Percentiles rank a stretch among this genome's conserved stretches.
phyloP scores from a whole-genome alignment of 2,888 invertebrate species.

The Schizaphis graminum region DNA sequence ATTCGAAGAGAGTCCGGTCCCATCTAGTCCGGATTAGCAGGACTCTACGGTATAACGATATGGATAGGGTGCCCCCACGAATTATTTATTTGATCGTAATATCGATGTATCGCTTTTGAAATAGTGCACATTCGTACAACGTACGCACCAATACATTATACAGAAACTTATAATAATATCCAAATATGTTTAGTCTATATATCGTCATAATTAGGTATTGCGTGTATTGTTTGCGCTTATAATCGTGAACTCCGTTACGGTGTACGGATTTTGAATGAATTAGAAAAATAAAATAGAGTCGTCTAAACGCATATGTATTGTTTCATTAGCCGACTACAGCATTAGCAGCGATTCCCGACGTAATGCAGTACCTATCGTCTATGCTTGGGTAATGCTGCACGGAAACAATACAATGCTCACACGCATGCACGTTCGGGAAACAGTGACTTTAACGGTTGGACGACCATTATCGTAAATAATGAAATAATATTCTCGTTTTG shows the following conservation, averaged over 20 bases:
- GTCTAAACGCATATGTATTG: neutral
- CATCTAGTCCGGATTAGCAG: too few relatives aligned
- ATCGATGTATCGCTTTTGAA: neutral
- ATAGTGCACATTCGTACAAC: neutral
- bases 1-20: too few relatives aligned
- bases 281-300: neutral
- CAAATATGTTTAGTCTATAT: neutral
- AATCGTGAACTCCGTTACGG: neutral
- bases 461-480: neutral
- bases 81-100: neutral
- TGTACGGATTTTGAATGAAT: neutral
- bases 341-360: neutral
- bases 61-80: neutral
- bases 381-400: neutral
- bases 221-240: neutral
- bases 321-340: neutral
- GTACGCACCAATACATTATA: neutral
- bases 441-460: slow-evolving; percentile 10
- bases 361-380: neutral
- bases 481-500: neutral
- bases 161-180: neutral
- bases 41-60: too few relatives aligned
- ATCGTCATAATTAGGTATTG: neutral
- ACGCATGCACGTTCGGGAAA: neutral
- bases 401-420: neutral